These are phyloP conservation scores for Peromyscus aztecus DNA, from an alignment of 2,797 vertebrate species.

Conservation along the genomic window DNA sequence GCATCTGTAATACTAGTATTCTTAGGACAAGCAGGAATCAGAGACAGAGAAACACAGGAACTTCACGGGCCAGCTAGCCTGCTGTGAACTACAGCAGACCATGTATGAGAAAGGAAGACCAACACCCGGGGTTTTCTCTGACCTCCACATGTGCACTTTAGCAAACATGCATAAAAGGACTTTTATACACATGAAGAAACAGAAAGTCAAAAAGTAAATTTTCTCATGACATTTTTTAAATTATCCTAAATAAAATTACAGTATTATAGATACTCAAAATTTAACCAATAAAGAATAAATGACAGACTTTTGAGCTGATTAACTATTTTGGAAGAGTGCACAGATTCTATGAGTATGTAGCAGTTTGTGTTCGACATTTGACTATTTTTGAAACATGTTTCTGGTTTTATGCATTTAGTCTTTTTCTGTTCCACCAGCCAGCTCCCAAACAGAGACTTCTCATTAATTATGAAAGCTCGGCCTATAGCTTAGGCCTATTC, in stretches of 20 bases:
- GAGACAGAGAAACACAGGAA: background rate
- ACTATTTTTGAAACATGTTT: slow-evolving; percentile 27
- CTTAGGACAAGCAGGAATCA: background rate
- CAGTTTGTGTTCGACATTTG: background rate
- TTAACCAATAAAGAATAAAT: slow-evolving; percentile 15
- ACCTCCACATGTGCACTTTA: background rate
- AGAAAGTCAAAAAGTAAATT: background rate
- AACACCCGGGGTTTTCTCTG: background rate
- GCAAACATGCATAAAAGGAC: background rate
- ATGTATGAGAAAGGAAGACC: background rate
- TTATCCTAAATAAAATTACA: background rate
- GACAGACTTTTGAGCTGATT: slow-evolving; percentile 31
- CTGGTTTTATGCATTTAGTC: background rate
- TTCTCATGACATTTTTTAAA: background rate
- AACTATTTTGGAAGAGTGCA: slow-evolving; percentile 14
- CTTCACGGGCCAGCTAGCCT: no score
- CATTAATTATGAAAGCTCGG: background rate
- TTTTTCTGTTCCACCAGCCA: background rate
- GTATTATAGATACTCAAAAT: slow-evolving; percentile 20
- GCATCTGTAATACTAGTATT: no score
- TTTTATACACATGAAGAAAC: background rate
- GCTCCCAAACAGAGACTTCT: background rate
- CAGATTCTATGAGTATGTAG: background rate
- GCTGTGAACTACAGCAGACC: background rate
- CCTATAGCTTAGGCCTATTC: background rate